Evolutionary conservation across 2,797 vertebrate genomes (phyloP).

Genomic region (Myripristis jacobus): DNA sequence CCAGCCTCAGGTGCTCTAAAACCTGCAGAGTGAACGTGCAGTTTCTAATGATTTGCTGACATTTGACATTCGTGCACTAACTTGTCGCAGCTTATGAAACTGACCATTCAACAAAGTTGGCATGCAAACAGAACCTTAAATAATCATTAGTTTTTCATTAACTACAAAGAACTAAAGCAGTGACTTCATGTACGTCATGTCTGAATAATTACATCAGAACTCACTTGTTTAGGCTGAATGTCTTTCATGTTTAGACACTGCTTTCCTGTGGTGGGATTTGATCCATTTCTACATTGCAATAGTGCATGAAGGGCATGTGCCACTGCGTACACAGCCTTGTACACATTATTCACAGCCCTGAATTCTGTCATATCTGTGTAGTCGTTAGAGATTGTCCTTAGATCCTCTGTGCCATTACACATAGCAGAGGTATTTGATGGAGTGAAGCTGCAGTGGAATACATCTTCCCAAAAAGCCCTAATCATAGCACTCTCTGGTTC

Average conservation of each 20-base stretch:
- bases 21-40: constrained; percentile 50
- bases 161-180: neutral
- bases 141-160: neutral
- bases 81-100: no score
- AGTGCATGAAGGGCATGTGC: constrained; percentile 69
- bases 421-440: constrained; percentile 55
- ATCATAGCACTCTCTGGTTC: constrained; percentile 59
- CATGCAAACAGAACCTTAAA: neutral
- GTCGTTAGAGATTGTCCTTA: constrained; percentile 61
- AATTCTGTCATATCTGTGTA: constrained; percentile 72
- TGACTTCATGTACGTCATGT: neutral
- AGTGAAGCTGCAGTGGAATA: constrained; percentile 59
- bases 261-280: constrained; percentile 71
- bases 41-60: neutral
- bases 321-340: constrained; percentile 73
- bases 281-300: constrained; percentile 72
- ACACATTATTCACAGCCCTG: constrained; percentile 72
- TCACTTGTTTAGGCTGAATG: constrained; percentile 69
- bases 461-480: constrained; percentile 59
- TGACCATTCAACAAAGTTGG: neutral
- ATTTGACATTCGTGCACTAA: neutral
- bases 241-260: constrained; percentile 65
- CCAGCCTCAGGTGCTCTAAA: constrained; percentile 67
- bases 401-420: constrained; percentile 73
- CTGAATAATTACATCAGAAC: neutral